A percentile compares a stretch with the other conserved stretches of the same genome.
phyloP scores from a whole-genome alignment of 2,113 vertebrate genomes.

The Diglossa brunneiventris region DNA sequence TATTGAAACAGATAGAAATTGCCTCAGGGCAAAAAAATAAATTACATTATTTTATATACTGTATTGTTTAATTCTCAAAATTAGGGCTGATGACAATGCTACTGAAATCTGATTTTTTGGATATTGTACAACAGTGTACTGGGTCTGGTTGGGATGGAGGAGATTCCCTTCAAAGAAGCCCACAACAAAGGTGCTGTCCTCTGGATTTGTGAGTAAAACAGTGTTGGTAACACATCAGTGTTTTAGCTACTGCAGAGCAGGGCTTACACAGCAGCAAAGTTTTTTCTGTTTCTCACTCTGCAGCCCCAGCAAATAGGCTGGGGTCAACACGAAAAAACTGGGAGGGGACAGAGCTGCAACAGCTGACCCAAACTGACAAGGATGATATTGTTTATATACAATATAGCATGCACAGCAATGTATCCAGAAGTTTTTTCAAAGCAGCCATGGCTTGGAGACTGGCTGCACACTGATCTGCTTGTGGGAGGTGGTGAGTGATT shows the following conservation, averaged over 20 bases:
- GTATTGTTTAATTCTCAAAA: background rate
- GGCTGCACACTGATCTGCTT: background rate
- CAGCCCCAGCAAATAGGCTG: rapidly evolving
- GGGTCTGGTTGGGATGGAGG: background rate
- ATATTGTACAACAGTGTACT: background rate
- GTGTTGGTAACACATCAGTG: background rate
- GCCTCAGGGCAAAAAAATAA: background rate
- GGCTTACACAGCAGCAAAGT: background rate
- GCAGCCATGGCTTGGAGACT: background rate
- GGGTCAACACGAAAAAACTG: rapidly evolving
- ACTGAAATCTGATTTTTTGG: background rate
- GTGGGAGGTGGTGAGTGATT: background rate
- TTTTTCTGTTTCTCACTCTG: background rate
- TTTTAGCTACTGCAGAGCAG: background rate
- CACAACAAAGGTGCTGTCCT: background rate
- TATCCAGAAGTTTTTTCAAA: background rate
- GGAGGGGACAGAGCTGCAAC: background rate
- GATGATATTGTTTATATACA: background rate
- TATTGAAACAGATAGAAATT: background rate
- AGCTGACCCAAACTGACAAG: background rate
- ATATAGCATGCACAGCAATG: background rate
- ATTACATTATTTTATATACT: background rate
- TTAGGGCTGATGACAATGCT: background rate
- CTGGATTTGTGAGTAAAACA: background rate
- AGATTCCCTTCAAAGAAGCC: background rate